A percentile compares a stretch with the other conserved stretches of the same genome.
Evolutionary conservation across 2,797 vertebrate species (phyloP).

Genomic region (Bovichtus variegatus): DNA sequence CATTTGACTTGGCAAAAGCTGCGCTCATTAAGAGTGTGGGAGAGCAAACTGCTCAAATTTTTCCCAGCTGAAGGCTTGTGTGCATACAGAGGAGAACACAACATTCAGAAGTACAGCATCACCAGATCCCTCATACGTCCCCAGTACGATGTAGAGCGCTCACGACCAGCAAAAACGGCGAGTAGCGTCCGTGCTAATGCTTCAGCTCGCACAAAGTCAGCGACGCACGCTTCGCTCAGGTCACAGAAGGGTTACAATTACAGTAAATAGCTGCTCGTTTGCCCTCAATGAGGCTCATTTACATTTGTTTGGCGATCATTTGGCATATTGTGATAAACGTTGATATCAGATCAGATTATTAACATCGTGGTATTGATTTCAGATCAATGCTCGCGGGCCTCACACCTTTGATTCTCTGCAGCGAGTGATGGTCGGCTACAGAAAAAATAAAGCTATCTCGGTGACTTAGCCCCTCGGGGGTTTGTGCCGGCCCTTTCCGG

Average conservation of each 20-base stretch:
- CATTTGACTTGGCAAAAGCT: conserved; percentile 77
- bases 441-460: conserved; percentile 22
- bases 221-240: too few relatives aligned
- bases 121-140: background rate
- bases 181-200: background rate
- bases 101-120: conserved; percentile 39
- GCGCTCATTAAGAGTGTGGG: conserved; percentile 75
- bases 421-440: background rate
- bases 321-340: background rate
- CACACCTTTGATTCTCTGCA: background rate
- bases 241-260: background rate
- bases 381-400: too few relatives aligned
- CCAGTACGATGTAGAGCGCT: background rate
- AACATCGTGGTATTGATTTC: background rate
- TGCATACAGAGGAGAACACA: conserved; percentile 35
- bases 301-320: too few relatives aligned
- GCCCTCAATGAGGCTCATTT: background rate
- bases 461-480: background rate
- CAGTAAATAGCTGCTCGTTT: background rate
- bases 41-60: conserved; percentile 76
- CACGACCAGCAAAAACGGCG: background rate
- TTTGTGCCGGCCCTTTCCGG: conserved; percentile 9
- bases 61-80: conserved; percentile 72
- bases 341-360: background rate
- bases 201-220: background rate